These are phyloP conservation scores for Drosophila aldrichi DNA, from an alignment of 2,888 invertebrate species.

Conservation along the genomic window DNA sequence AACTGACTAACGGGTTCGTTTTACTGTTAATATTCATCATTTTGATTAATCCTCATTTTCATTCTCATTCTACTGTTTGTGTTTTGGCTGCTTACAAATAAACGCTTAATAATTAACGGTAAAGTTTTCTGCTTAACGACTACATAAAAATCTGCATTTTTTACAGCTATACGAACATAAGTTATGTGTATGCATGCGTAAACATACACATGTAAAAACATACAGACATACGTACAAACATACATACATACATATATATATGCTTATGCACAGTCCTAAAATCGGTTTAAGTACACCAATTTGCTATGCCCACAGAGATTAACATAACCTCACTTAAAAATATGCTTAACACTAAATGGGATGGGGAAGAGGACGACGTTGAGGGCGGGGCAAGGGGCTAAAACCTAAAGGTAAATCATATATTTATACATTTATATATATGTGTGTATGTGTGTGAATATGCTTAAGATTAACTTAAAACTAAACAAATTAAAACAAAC, in stretches of 20 bases:
- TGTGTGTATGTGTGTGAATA: neutral
- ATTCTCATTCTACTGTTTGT: neutral
- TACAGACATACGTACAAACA: neutral
- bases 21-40: slow-evolving; percentile 27
- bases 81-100: slow-evolving; percentile 36
- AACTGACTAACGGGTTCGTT: slow-evolving; percentile 51
- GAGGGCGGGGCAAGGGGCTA: neutral
- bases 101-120: slow-evolving; percentile 50
- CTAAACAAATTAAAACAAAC: slow-evolving; percentile 9
- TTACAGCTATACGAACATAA: slow-evolving; percentile 64
- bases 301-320: slow-evolving; percentile 48
- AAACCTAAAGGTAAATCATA: slow-evolving; percentile 18
- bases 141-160: slow-evolving; percentile 69
- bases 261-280: slow-evolving; percentile 29
- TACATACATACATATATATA: neutral
- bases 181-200: slow-evolving; percentile 36
- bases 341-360: slow-evolving; percentile 31
- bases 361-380: neutral
- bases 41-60: slow-evolving; percentile 7
- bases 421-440: slow-evolving; percentile 18
- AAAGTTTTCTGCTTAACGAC: slow-evolving; percentile 58
- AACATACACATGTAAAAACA: slow-evolving; percentile 13
- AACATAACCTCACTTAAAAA: slow-evolving; percentile 73
- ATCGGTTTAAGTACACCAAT: slow-evolving; percentile 42
- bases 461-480: slow-evolving; percentile 7